phyloP scores from a whole-genome alignment of 2,888 invertebrate species.

The Leptinotarsa rubiginosa region DNA sequence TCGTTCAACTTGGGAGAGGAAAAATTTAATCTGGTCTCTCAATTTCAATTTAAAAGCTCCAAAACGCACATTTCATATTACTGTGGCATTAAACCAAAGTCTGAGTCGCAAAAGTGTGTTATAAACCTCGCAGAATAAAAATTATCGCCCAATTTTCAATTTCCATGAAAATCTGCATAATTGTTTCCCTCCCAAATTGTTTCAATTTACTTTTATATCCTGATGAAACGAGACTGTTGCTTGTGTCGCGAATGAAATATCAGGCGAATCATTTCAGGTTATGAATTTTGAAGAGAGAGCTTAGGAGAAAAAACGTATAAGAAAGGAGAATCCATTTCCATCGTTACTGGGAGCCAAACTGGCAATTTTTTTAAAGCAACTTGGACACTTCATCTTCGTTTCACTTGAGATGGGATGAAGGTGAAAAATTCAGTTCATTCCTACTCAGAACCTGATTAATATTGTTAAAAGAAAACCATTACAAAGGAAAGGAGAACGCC shows the following conservation, averaged over 20 bases:
- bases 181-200: constrained; percentile 44
- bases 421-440: too few relatives aligned
- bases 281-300: constrained; percentile 19
- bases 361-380: not conserved
- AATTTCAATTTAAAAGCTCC: constrained; percentile 1
- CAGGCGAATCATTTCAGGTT: constrained; percentile 36
- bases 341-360: not conserved
- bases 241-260: constrained; percentile 38
- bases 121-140: constrained; percentile 43
- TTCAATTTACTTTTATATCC: constrained; percentile 48
- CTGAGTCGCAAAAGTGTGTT: constrained; percentile 30
- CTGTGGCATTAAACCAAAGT: not conserved
- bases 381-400: not conserved
- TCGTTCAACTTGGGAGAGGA: not conserved
- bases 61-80: constrained; percentile 1
- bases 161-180: constrained; percentile 46
- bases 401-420: too few relatives aligned
- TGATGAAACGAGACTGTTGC: constrained; percentile 36
- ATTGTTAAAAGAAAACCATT: too few relatives aligned
- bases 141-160: constrained; percentile 47
- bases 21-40: not conserved
- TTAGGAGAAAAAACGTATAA: not conserved
- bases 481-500: too few relatives aligned
- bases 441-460: too few relatives aligned
- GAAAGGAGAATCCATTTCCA: not conserved